A percentile compares a stretch with the other conserved stretches of the same genome.
Evolutionary conservation across 2,797 vertebrate species (phyloP).

Genomic region (Lagorchestes hirsutus): DNA sequence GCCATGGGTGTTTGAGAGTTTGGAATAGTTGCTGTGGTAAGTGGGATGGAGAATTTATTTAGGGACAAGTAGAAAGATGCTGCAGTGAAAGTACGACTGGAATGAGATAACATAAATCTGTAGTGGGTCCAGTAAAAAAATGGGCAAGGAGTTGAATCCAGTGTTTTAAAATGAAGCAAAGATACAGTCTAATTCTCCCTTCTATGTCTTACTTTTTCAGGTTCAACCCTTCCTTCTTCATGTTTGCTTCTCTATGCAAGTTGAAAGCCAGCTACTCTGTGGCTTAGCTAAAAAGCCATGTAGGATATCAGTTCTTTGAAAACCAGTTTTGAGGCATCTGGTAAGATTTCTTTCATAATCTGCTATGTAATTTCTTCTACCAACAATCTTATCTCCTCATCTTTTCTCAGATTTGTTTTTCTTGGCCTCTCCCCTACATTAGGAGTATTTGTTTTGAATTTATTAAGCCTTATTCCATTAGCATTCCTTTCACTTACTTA

Average conservation of each 20-base stretch:
- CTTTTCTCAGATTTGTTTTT: background rate
- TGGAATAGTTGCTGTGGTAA: background rate
- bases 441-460: background rate
- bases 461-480: slow-evolving; percentile 8
- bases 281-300: slow-evolving; percentile 59
- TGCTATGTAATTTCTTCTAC: background rate
- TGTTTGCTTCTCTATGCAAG: slow-evolving; percentile 14
- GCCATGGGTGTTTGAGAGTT: background rate
- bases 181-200: slow-evolving; percentile 27
- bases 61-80: background rate
- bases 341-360: slow-evolving; percentile 62
- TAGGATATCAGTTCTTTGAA: slow-evolving; percentile 51
- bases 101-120: background rate
- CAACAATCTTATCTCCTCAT: background rate
- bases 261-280: slow-evolving; percentile 5
- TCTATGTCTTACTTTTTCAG: slow-evolving; percentile 13
- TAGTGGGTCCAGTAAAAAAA: background rate
- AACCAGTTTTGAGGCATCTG: slow-evolving; percentile 30
- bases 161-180: background rate
- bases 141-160: background rate
- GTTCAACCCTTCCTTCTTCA: slow-evolving; percentile 17
- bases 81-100: background rate
- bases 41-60: background rate
- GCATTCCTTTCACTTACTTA: slow-evolving; percentile 24
- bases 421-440: slow-evolving; percentile 10